Evolutionary conservation across 2,113 vertebrate genomes (phyloP), one percentile per base, ranked within the genome.

Genomic region (Anthoscopus minutus): DNA sequence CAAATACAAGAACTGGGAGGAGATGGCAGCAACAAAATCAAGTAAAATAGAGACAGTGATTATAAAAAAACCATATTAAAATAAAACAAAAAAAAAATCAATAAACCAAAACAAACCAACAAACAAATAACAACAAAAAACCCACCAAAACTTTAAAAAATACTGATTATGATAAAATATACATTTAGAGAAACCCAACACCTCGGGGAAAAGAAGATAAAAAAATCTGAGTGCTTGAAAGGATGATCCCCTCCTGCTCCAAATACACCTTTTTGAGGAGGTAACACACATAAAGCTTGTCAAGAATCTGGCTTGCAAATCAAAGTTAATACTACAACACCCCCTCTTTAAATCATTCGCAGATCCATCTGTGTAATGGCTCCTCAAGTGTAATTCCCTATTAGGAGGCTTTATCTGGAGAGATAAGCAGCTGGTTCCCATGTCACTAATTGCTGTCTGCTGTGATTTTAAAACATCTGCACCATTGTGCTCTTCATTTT

Each of bases 401-500:
- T 98, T 98, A 98, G 98, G 97, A 97, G 96, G 97, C 98, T 98
- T 98, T 98, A 98, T 98, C 98, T 98, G 96, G 96, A 97, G 97
- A 98, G 98, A 98, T 98, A 98, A 98, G 98, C 98, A 98, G 98
- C 98, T 98, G 98, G 97, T 97, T 98, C 97, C 97, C 96, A 96
- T 97, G 98, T 98, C 98, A 98, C 98, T 98, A 98, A 98, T 98
- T 98, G 98, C 96, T 98, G 97, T 97, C 98, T 98, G 98, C 98
- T 98, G 98, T 98, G 98, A 98, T 98, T 98, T 98, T 98, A 98
- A 98, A 98, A 98, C 98, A 98, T 98, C 98, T 98, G 98, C 97
- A 98, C 97, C 94, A 98, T 98, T 98, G 98, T 98, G 97, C 95
- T 97, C 97, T 98, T 98, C 97, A 98, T 98, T 98, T 98, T 98